Evolutionary conservation across 2,113 vertebrate species (phyloP).

Genomic region (Prionailurus viverrinus): DNA sequence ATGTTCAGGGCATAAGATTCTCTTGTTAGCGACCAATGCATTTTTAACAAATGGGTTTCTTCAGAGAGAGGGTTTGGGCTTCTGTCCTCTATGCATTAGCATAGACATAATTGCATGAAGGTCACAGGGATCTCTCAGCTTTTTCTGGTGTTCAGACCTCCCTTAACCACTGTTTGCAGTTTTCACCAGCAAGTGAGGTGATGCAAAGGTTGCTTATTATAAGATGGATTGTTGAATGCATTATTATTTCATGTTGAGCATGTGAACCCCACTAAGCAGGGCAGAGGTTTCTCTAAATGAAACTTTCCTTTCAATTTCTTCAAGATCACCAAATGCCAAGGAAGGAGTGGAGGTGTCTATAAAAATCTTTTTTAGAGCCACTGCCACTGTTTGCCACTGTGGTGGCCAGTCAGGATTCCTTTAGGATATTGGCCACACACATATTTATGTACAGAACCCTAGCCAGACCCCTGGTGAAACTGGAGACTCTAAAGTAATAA

Average conservation of each 20-base stretch:
- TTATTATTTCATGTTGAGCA: conserved; percentile 88
- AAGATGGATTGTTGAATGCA: conserved; percentile 85
- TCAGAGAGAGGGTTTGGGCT: conserved; percentile 79
- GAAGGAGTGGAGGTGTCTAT: conserved; percentile 57
- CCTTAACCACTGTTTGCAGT: conserved; percentile 77
- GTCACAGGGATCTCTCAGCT: conserved; percentile 82
- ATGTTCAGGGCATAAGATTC: conserved; percentile 62
- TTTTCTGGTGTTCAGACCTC: conserved; percentile 80
- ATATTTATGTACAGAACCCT: neutral
- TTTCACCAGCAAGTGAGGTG: conserved; percentile 77
- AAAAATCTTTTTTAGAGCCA: conserved; percentile 70
- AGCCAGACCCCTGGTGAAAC: neutral
- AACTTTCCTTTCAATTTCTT: conserved; percentile 82
- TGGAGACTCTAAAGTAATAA: conserved; percentile 42
- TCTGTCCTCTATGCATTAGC: conserved; percentile 82
- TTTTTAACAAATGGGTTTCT: conserved; percentile 86
- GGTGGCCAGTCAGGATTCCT: conserved; percentile 47
- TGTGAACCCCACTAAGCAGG: conserved; percentile 85
- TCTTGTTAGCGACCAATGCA: conserved; percentile 81
- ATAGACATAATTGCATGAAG: conserved; percentile 87
- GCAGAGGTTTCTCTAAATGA: conserved; percentile 85
- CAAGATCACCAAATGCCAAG: conserved; percentile 85
- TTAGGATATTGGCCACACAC: conserved; percentile 24
- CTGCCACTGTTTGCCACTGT: conserved; percentile 62
- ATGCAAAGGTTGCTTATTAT: conserved; percentile 85